Base-by-base conservation (phyloP, 2,113 vertebrate genomes). In the Oceanites oceanicus region DNA sequence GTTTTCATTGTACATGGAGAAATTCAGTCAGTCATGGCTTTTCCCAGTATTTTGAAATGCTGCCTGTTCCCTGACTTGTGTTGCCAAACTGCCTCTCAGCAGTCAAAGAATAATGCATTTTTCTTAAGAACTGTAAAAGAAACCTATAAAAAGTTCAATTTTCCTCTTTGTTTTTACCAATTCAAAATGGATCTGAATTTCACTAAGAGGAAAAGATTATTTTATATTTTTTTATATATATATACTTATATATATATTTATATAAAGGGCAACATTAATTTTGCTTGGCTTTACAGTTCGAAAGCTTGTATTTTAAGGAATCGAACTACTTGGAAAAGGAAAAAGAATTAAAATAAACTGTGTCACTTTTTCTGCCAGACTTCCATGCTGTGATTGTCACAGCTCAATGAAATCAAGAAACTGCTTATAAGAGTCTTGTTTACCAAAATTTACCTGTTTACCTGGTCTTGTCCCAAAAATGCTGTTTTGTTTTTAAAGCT, bases 211-310 rank as follows among this genome's bases (percentile, higher is more conserved):
- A 44, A 75, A 77, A 25, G 7, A 27, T 55, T 22, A 10, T 38
- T 38, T 38, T 38, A 44, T 44, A 44, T 38, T 49, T 49, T 27
- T 73, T 34, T 44, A 4, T 38, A 7, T 44, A 2, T 53, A 16
- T 25, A 5, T 29, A 2, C 34, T 12, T 6, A 4, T 7, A 2
- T 15, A 7, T 26, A 8, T 2, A 26, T 7, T 34, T 23, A 12
- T 16, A 3, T 38, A 62, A 47, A 23, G 9, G 23, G 2, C 22
- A 56, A 15, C 1, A 2, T 22, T 67, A 0, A 19, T 56, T 93
- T 86, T 88, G 23, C 18, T 67, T 59, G 21, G 10, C 5, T 89
- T 7, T 56, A 2, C 1, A 2, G 19, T 71, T 65, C 3, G 2
- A 74, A 82, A 52, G 32, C 15, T 44, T 79, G 2, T 6, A 13